Base-by-base conservation (phyloP, 2,797 vertebrate genomes). In the Apogon talboti region DNA sequence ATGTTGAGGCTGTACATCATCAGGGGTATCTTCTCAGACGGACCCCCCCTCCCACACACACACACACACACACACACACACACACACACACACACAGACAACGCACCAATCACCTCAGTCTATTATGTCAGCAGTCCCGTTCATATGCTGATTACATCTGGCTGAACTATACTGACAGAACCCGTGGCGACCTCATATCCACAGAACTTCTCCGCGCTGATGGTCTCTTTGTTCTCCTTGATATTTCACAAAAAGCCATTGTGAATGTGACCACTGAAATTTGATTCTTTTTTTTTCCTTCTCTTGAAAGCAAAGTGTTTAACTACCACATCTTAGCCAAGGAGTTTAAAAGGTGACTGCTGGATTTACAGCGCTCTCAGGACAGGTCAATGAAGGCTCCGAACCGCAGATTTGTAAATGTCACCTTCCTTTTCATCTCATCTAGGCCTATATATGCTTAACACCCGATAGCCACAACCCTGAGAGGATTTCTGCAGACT, bases 171-270 rank as follows among this genome's bases (percentile, higher is more conserved):
- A 59, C 61, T 51, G 48, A 42, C 15, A 45, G 16, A 19, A 15
- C 18, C 63, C 52, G 46, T 50, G 56, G 21, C 58, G 30, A 14
- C 19, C 4, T 44, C 55, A 48, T 14, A 45, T 52, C 19, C 6
- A 19, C 14, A 30, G 14, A 6, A 40, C 44, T 54, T 64, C 52
- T 71, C 40, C 2, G 37, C 30, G 19, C 43, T 4, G 33, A 35
- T 55, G 52, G 28, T 13, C 64, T 66, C 42, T 42, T 48, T 66
- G 63, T 12, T 61, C 54, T 81, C 42, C 16, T 54, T 61, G 49
- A 77, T 71, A 76, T 63, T 43, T 71, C 61, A 86, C 79, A 89
- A 89, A 85, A 90, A 72, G 66, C 68, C 74, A 69, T 82, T 89
- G 85, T 87, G 40, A 24, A 62, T 66, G 59, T 71, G 65, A 66